A percentile compares a stretch with the other conserved stretches of the same genome.
Evolutionary conservation across 1,140 invertebrate species (phyloP).

Genomic region (Lordiphosa collinella): DNA sequence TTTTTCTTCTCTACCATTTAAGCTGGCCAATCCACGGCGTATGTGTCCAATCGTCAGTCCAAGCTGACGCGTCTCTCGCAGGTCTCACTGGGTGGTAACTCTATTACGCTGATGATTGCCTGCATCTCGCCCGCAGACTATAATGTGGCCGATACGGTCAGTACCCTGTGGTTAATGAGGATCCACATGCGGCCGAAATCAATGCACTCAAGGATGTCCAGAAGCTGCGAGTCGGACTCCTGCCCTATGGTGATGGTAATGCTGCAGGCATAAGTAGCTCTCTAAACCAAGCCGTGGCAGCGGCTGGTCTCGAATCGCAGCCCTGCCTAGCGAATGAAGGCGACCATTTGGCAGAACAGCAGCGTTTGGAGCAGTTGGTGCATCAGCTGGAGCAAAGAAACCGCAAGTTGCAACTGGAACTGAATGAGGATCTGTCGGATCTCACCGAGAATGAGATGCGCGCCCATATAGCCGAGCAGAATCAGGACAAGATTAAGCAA

Average conservation of each 20-base stretch:
- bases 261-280: conserved; percentile 28
- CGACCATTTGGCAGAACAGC: too few relatives aligned
- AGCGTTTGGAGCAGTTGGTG: too few relatives aligned
- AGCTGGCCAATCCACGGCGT: conserved; percentile 82
- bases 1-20: too few relatives aligned
- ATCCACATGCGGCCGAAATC: conserved; percentile 88
- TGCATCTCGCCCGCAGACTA: too few relatives aligned
- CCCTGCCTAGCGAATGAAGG: too few relatives aligned
- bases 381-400: too few relatives aligned
- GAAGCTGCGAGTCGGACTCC: conserved; percentile 83
- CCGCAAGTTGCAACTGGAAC: too few relatives aligned
- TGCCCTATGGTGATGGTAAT: conserved; percentile 71
- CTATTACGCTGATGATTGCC: conserved; percentile 95
- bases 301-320: conserved; percentile 15
- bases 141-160: too few relatives aligned
- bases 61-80: conserved; percentile 94
- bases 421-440: too few relatives aligned
- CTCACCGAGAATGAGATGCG: too few relatives aligned
- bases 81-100: conserved; percentile 95
- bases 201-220: conserved; percentile 84
- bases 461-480: too few relatives aligned
- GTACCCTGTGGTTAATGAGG: conserved; percentile 94
- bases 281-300: conserved; percentile 47
- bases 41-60: conserved; percentile 93
- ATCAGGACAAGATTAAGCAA: too few relatives aligned